Base-by-base conservation (phyloP, 2,113 vertebrate genomes). In the Romanogobio albipinnatus region DNA sequence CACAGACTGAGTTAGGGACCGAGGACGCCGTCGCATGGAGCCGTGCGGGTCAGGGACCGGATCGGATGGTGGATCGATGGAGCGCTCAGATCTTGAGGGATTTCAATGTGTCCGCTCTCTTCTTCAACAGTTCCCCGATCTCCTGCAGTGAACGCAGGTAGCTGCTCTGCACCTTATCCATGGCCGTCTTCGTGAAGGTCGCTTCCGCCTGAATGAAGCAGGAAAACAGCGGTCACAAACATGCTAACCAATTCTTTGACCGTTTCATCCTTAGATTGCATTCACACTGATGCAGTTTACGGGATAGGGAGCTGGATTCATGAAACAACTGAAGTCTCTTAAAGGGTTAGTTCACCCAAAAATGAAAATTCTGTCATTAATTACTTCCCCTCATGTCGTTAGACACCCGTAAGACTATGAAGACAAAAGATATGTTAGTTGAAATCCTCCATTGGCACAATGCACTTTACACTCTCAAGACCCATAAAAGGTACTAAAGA, bases 81-180 rank as follows among this genome's bases (percentile, higher is more conserved):
- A 74, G 47, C 14, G 22, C 62, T 97, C 94, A 99, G 91, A 99
- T 96, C 94, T 97, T 99, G 86, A 99, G 94, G 93, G 94, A 97
- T 92, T 98, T 98, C 88, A 98, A 91, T 66, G 95, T 95, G 88
- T 99, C 97, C 0, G 96, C 95, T 95, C 97, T 96, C 93, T 98
- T 99, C 93, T 93, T 97, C 88, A 99, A 95, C 88, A 99, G 95
- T 64, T 99, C 98, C 81, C 96, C 96, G 51, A 95, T 93, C 92
- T 99, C 98, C 93, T 98, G 97, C 90, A 99, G 92, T 3, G 98
- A 99, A 79, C 96, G 97, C 89, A 97, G 94, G 92, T 98, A 99
- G 93, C 98, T 99, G 95, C 93, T 97, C 92, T 97, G 97, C 80
- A 99, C 96, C 90, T 99, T 99, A 84, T 96, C 96, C 93, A 96